Percentiles rank a stretch among this genome's conserved stretches.
Evolutionary conservation across 2,797 vertebrate species (phyloP).

Genomic region (Sparidentex hasta): DNA sequence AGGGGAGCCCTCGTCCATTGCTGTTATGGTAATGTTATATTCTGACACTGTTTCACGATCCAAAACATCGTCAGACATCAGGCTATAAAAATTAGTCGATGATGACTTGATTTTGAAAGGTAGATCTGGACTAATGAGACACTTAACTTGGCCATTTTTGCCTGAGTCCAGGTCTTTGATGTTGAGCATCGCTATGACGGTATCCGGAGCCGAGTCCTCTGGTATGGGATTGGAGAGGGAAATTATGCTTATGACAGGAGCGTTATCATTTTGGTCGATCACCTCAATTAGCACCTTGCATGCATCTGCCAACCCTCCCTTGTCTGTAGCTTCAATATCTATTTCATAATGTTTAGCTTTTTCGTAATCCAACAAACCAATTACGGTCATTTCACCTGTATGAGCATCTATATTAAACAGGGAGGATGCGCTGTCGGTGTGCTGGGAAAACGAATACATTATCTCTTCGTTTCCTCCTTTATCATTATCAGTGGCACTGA

Average conservation of each 20-base stretch:
- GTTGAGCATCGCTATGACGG: constrained; percentile 83
- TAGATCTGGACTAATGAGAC: constrained; percentile 70
- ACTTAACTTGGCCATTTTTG: constrained; percentile 81
- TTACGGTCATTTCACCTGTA: constrained; percentile 64
- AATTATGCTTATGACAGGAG: constrained; percentile 82
- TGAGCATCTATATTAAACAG: constrained; percentile 70
- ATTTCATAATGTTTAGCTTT: constrained; percentile 76
- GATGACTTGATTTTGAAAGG: constrained; percentile 82
- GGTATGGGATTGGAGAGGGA: constrained; percentile 80
- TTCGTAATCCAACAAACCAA: constrained; percentile 76
- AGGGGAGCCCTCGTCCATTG: constrained; percentile 79
- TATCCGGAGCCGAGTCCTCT: constrained; percentile 78
- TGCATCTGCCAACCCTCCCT: constrained; percentile 74
- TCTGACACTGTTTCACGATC: constrained; percentile 80
- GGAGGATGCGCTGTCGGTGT: constrained; percentile 48
- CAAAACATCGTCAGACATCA: constrained; percentile 77
- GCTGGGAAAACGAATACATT: constrained; percentile 73
- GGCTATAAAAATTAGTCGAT: constrained; percentile 80
- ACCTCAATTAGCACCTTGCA: constrained; percentile 82
- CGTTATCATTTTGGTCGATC: constrained; percentile 84
- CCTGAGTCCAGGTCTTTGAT: constrained; percentile 84
- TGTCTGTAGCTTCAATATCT: constrained; percentile 79
- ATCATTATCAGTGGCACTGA: constrained; percentile 79
- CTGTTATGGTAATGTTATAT: constrained; percentile 83
- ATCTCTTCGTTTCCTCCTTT: constrained; percentile 75